A percentile compares a stretch with the other conserved stretches of the same genome.
Evolutionary conservation across 2,888 invertebrate species (phyloP).

Genomic region (Drosophila birchii): DNA sequence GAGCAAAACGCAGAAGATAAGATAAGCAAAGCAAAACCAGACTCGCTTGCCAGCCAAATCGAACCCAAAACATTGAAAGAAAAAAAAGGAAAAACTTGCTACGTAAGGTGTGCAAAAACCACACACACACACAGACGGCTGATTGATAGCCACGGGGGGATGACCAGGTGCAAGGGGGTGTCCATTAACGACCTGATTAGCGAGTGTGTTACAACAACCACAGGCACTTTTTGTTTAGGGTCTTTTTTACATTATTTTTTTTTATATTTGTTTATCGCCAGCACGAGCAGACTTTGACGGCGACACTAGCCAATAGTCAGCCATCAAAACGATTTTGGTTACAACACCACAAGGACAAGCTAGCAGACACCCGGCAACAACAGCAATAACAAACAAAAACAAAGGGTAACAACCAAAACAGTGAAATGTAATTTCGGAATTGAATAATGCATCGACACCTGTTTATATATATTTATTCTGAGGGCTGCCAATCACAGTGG

Average conservation of each 20-base stretch:
- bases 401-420: constrained; percentile 4
- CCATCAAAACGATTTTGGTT: constrained; percentile 62
- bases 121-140: constrained; percentile 30
- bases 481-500: constrained; percentile 30
- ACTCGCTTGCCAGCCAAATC: constrained; percentile 29
- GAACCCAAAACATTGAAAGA: constrained; percentile 20
- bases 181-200: constrained; percentile 59
- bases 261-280: constrained; percentile 49
- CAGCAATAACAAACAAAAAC: constrained; percentile 9
- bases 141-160: constrained; percentile 62
- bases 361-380: constrained; percentile 35
- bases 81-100: constrained; percentile 26
- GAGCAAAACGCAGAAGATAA: constrained; percentile 69
- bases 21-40: constrained; percentile 54
- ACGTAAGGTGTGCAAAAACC: constrained; percentile 67
- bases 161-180: constrained; percentile 14
- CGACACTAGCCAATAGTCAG: constrained; percentile 27
- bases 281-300: constrained; percentile 58
- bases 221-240: constrained; percentile 10
- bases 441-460: constrained; percentile 54
- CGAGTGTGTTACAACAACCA: constrained; percentile 68
- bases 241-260: not conserved
- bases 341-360: constrained; percentile 56
- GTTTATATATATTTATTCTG: constrained; percentile 8
- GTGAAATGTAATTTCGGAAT: constrained; percentile 49